Base-by-base conservation (phyloP, 2,888 invertebrate genomes). In the Sphaerophoria taeniata region DNA sequence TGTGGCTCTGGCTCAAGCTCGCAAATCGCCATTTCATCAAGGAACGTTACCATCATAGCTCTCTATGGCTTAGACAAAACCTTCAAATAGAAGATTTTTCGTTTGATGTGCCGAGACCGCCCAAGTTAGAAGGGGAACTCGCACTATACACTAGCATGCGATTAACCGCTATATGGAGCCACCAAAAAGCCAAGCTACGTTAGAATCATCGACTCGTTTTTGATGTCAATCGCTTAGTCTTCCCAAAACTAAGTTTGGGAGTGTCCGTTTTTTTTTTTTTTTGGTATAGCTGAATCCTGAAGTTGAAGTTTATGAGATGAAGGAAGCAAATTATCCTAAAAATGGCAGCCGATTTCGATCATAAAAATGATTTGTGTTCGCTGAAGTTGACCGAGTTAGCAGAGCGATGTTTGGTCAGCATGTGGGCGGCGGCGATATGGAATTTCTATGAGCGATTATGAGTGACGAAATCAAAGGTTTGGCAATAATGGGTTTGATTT, bases 1-100 rank as follows among this genome's bases (percentile, higher is more conserved):
- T 85, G 85, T 85, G 77, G 4, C 1, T 24, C 24, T 49, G 5
- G 12, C 9, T n/a, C 47, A 5, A 36, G 72, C 70, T 67, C 43
- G 69, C 73, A 85, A 85, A 85, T 85, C 85, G 85, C 85, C 85
- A 81, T 85, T 76, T 85, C 85, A 85, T 85, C 73, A 85, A 81
- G 69, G 84, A 80, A 75, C 76, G n/a, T n/a, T n/a, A n/a, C n/a
- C n/a, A n/a, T n/a, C n/a, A n/a, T n/a, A n/a, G n/a, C n/a, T n/a
- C n/a, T n/a, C n/a, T n/a, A n/a, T n/a, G n/a, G n/a, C n/a, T n/a
- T n/a, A n/a, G n/a, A n/a, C n/a, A n/a, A n/a, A n/a, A n/a, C n/a
- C n/a, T 2, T 2, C 9, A 34, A 36, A 51, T 24, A 51, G 58
- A 63, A 45, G 56, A 36, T 67, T 69, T 73, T 76, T 34, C 70